Evolutionary conservation across 2,113 vertebrate genomes (phyloP).

Genomic region (Rallus limicola): DNA sequence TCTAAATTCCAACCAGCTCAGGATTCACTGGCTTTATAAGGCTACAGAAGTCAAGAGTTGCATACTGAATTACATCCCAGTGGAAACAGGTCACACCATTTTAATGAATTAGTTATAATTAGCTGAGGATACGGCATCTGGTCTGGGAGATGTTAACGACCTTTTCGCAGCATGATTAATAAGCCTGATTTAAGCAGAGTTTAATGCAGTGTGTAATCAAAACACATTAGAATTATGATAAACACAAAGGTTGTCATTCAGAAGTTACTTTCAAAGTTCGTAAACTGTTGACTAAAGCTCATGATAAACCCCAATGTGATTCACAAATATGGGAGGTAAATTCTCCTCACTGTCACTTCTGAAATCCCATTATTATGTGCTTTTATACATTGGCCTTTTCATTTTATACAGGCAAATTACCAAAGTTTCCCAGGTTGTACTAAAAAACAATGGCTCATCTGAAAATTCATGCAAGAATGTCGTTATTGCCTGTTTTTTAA

Average conservation of each 20-base stretch:
- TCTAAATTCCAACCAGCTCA: not conserved
- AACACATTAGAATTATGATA: slow-evolving; percentile 43
- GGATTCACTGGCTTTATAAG: not conserved
- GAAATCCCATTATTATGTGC: not conserved
- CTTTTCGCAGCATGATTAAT: slow-evolving; percentile 50
- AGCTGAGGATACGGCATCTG: slow-evolving; percentile 35
- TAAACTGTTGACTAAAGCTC: not conserved
- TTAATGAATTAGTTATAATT: slow-evolving; percentile 63
- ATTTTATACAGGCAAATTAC: not conserved
- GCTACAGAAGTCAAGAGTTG: not conserved
- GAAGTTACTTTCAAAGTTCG: slow-evolving; percentile 26
- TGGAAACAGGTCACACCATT: slow-evolving; percentile 40
- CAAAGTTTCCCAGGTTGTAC: not conserved
- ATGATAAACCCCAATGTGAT: not conserved
- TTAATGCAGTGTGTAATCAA: slow-evolving; percentile 65
- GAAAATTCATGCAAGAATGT: not conserved
- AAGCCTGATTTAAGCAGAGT: slow-evolving; percentile 53
- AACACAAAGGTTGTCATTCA: slow-evolving; percentile 54
- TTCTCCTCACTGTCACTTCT: not conserved
- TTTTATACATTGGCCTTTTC: not conserved
- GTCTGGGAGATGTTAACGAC: slow-evolving; percentile 60
- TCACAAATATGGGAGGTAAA: not conserved
- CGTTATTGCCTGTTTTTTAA: not conserved
- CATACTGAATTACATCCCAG: slow-evolving; percentile 17
- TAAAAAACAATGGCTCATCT: not conserved